A percentile compares a stretch with the other conserved stretches of the same genome.
Conservation (phyloP, 1,140 invertebrate species). For the Armadillidium nasatum region DNA sequence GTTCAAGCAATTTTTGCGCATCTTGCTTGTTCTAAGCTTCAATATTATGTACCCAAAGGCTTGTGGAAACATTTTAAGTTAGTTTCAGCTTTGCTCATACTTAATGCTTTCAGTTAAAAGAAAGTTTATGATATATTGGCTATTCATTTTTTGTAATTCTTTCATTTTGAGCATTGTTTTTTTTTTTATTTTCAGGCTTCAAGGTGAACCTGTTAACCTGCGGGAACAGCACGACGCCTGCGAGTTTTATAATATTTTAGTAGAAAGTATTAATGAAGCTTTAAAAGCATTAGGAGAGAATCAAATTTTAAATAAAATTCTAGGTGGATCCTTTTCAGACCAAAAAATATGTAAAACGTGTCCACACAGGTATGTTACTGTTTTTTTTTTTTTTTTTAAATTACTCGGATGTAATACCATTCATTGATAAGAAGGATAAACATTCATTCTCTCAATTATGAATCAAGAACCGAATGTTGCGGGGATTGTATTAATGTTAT, state of each 20-base stretch:
- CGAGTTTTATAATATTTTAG: conserved; percentile 97
- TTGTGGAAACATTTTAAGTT: conserved; percentile 98
- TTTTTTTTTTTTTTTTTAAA: no score
- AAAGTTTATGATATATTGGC: no score
- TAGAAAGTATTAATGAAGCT: conserved; percentile 94
- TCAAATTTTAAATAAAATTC: conserved; percentile 87
- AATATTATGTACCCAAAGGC: conserved; percentile 93
- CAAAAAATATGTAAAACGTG: conserved; percentile 99
- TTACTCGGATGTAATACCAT: no score
- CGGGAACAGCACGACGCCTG: conserved; percentile 97
- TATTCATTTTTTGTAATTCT: no score
- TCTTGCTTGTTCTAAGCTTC: conserved; percentile 88
- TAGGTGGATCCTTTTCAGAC: conserved; percentile 95
- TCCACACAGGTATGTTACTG: conserved; percentile 72
- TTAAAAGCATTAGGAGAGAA: conserved; percentile 86
- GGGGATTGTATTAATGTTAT: no score
- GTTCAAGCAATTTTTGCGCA: conserved; percentile 97
- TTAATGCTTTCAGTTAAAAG: no score
- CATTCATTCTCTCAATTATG: no score
- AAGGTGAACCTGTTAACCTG: conserved; percentile 93
- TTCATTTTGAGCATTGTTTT: background rate
- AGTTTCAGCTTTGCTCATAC: conserved; percentile 40
- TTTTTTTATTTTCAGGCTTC: conserved; percentile 55
- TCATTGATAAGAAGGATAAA: no score
- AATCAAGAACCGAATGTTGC: no score